These are phyloP conservation scores for Tenebrosternarchus preto DNA, from an alignment of 2,113 vertebrate species.

Conservation along the genomic window DNA sequence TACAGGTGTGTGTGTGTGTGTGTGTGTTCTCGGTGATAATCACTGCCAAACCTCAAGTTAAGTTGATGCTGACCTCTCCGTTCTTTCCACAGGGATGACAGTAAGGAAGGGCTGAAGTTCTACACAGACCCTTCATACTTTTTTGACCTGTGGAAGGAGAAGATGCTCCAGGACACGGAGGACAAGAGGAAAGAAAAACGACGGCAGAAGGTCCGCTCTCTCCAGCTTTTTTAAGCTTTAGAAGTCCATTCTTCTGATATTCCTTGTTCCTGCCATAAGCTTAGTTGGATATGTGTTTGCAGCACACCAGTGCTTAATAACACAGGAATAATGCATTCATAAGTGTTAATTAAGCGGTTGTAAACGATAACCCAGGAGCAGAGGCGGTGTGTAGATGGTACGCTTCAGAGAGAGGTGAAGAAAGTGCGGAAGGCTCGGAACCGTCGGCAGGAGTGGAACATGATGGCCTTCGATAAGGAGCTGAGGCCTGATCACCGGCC, in stretches of 20 bases:
- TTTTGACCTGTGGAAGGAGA: slow-evolving; percentile 98
- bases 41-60: background rate
- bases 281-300: background rate
- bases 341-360: too few relatives aligned
- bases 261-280: too few relatives aligned
- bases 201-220: slow-evolving; percentile 71
- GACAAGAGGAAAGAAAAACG: slow-evolving; percentile 94
- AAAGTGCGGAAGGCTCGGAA: slow-evolving; percentile 98
- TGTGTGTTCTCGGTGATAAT: background rate
- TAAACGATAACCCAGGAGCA: slow-evolving; percentile 80
- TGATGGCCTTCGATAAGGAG: slow-evolving; percentile 99
- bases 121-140: slow-evolving; percentile 99
- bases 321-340: background rate
- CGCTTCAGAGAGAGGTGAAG: slow-evolving; percentile 97
- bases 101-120: slow-evolving; percentile 95
- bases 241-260: too few relatives aligned
- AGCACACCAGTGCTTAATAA: background rate
- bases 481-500: slow-evolving; percentile 95
- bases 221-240: background rate
- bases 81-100: slow-evolving; percentile 84
- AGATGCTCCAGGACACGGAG: slow-evolving; percentile 98
- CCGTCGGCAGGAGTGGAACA: slow-evolving; percentile 98
- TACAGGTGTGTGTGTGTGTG: slow-evolving; percentile 81
- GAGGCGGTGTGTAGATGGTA: slow-evolving; percentile 90
- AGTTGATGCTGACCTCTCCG: background rate